Percentiles rank a stretch among this genome's conserved stretches.
phyloP scores from a whole-genome alignment of 2,888 invertebrate genomes.

The Drosophila testacea region DNA sequence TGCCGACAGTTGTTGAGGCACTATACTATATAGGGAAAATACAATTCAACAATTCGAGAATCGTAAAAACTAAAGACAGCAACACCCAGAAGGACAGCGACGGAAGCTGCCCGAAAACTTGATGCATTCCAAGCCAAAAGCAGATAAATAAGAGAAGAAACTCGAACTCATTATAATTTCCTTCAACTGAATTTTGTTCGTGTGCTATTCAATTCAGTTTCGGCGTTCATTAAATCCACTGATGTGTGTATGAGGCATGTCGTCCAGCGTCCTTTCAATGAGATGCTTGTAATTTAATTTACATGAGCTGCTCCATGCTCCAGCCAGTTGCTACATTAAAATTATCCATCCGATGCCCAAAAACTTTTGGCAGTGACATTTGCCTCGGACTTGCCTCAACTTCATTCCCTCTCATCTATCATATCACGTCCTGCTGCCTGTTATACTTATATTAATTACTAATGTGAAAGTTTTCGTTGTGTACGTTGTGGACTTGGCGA shows the following conservation, averaged over 20 bases:
- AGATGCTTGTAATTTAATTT: constrained; percentile 66
- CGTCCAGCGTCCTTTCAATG: constrained; percentile 19
- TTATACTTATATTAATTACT: constrained; percentile 64
- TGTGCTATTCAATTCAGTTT: constrained; percentile 54
- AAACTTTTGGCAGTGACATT: constrained; percentile 61
- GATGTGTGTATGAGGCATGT: constrained; percentile 24
- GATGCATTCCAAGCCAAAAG: constrained; percentile 16
- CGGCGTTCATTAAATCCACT: constrained; percentile 50
- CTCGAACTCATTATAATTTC: constrained; percentile 70
- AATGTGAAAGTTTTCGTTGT: constrained; percentile 63
- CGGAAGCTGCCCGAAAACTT: constrained; percentile 24
- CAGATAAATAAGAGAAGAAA: constrained; percentile 12
- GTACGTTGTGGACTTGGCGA: constrained; percentile 20
- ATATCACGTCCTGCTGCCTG: constrained; percentile 13
- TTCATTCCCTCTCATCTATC: neutral
- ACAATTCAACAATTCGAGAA: constrained; percentile 33
- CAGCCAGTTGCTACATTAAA: constrained; percentile 43
- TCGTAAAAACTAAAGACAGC: constrained; percentile 25
- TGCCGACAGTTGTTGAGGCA: neutral
- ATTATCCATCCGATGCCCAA: constrained; percentile 46
- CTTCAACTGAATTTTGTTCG: constrained; percentile 50
- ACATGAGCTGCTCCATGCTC: constrained; percentile 50
- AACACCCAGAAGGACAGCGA: constrained; percentile 16
- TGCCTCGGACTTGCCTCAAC: constrained; percentile 17
- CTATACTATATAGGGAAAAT: neutral